Evolutionary conservation across 2,888 invertebrate genomes (phyloP).

Genomic region (Calameuta idolon): DNA sequence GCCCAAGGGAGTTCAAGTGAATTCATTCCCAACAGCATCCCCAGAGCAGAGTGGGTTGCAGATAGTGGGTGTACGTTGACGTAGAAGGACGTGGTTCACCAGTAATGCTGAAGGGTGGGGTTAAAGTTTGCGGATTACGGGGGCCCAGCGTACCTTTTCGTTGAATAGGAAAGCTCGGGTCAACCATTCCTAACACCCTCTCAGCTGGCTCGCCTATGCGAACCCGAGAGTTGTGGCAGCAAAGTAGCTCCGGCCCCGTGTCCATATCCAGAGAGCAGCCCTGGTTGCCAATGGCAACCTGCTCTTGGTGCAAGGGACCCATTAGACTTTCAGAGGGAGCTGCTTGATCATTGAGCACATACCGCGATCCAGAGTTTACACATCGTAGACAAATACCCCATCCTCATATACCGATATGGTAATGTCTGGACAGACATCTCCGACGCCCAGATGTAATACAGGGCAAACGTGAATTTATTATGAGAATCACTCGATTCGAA

Average conservation of each 20-base stretch:
- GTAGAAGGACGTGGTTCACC: not conserved
- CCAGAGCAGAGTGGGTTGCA: not conserved
- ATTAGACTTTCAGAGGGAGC: conserved; percentile 53
- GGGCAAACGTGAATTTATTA: not conserved
- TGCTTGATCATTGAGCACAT: conserved; percentile 52
- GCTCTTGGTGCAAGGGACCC: conserved; percentile 38
- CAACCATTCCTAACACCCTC: conserved; percentile 16
- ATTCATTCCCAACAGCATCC: not conserved
- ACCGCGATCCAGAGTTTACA: conserved; percentile 52
- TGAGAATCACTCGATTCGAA: not conserved
- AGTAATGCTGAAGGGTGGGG: not conserved
- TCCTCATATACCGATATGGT: conserved; percentile 13
- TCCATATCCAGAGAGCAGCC: conserved; percentile 31
- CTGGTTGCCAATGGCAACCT: conserved; percentile 52
- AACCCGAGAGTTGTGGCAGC: conserved; percentile 36
- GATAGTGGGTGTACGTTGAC: not conserved
- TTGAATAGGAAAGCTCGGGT: conserved; percentile 17
- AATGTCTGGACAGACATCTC: conserved; percentile 14
- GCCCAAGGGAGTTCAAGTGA: not conserved
- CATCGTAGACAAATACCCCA: conserved; percentile 50
- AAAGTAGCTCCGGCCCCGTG: conserved; percentile 35
- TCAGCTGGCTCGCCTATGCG: conserved; percentile 21
- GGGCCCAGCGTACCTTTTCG: conserved; percentile 14
- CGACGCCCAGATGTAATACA: not conserved
- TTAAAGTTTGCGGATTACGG: conserved; percentile 28